These are phyloP conservation scores for Parauchenoglanis ngamensis DNA, from an alignment of 2,797 vertebrate species.

Conservation along the genomic window DNA sequence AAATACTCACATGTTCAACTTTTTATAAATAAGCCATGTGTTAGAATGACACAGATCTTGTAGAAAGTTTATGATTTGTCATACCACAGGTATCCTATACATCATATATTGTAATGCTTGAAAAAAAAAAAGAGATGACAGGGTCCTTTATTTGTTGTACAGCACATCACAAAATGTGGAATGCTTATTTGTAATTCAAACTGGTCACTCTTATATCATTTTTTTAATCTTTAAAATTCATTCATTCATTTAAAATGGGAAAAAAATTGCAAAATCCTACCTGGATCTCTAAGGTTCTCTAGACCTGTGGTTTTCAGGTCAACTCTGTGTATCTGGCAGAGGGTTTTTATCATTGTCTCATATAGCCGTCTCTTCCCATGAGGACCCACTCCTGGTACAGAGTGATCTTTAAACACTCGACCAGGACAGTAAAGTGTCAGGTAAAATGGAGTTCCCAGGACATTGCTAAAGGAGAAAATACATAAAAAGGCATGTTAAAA, in stretches of 20 bases:
- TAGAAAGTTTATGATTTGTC: neutral
- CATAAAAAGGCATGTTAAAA: neutral
- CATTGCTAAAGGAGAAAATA: conserved; percentile 57
- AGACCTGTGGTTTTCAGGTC: conserved; percentile 63
- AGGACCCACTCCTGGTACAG: conserved; percentile 67
- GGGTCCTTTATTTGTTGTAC: neutral
- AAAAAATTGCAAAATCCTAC: conserved; percentile 59
- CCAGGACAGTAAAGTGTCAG: conserved; percentile 78
- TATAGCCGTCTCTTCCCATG: conserved; percentile 66
- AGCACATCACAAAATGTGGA: neutral
- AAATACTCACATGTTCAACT: neutral
- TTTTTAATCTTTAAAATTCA: neutral
- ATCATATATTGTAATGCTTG: neutral
- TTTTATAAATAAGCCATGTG: neutral
- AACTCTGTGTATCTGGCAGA: conserved; percentile 77
- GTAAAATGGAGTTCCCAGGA: conserved; percentile 76
- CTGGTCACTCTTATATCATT: neutral
- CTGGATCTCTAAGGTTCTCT: conserved; percentile 65
- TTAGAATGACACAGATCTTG: neutral
- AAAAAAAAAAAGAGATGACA: neutral
- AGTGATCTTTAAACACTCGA: conserved; percentile 65
- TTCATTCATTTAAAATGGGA: neutral
- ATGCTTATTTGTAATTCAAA: neutral
- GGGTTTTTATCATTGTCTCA: conserved; percentile 70
- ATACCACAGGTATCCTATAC: neutral